Base-by-base conservation (phyloP, 2,888 invertebrate species). In the Eupithecia insigniata region DNA sequence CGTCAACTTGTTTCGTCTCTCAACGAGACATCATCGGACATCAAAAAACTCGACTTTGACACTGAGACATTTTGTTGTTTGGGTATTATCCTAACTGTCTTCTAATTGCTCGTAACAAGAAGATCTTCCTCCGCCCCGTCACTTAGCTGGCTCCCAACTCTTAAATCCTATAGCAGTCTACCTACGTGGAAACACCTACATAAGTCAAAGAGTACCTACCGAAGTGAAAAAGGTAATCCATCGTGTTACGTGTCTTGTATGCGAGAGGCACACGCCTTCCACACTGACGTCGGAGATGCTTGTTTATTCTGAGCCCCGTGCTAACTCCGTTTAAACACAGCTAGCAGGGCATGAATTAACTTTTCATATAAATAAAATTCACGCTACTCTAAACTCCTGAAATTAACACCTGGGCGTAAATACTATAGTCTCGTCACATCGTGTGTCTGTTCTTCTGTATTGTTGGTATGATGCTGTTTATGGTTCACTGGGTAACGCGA, bases 291-390 rank as follows among this genome's bases (percentile, higher is more conserved):
- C 66, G 46, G 28, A 55, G 36, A 80, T 79, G 82, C 82, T 82
- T 94, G 90, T 93, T 94, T 93, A 88, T 90, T 93, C 93, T 87
- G 86, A 92, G 85, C 88, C 86, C 88, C 88, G 87, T 92, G 94
- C 90, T 94, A 94, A 93, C 94, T 93, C 90, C 85, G 92, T 92
- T 93, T 93, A 93, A 92, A 93, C 92, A 93, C 90, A 90, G 90
- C 90, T 55, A 90, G 91, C 89, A 90, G 88, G 86, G 86, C 89
- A 92, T 90, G 93, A 94, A 94, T 94, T 93, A 93, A 91, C 92
- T 94, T 94, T 93, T 93, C 93, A 93, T 94, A 93, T 93, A 94
- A 93, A 94, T 94, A 94, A 94, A 94, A 93, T 94, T 94, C 93
- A 94, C 93, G 93, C 89, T 87, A 88, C 93, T 92, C 94, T 94